Evolutionary conservation across 2,888 invertebrate species (phyloP), one percentile per base, ranked within the genome.

Genomic region (Ariolimax columbianus): DNA sequence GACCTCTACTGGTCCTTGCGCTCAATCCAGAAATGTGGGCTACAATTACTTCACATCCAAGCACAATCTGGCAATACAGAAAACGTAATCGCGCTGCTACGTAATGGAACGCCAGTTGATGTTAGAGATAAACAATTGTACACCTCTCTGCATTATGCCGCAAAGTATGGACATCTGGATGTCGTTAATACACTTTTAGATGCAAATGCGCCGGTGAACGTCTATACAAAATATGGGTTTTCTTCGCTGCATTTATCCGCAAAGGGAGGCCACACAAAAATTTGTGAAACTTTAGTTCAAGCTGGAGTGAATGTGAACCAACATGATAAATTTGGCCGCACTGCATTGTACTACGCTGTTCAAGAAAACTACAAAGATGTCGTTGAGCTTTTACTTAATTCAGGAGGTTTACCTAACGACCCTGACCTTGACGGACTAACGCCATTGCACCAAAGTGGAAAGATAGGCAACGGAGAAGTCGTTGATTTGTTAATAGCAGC

Each of bases 61-160:
- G 72, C 72, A 14, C 72, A 72, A 72, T 40, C 72, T 72, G 72
- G 72, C 40, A 72, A 40, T n/a, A 26, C 7, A 26, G 72, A 72
- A 40, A 72, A 40, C 40, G 23, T 72, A 2, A 26, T 40, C 14
- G 2, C 40, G 26, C 26, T 72, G 26, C 40, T 72, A 7, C 9
- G 7, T 11, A 72, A n/a, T 72, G 72, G 72, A 19, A 3, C 40
- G 1, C 1, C 7, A 0, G 72, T 40, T 40, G 40, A 72, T n/a
- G 72, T 72, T 9, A 38, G 26, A 26, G 72, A 72, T 23, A 72
- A 72, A 26, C 72, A 40, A 40, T 40, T 40, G 1, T 72, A 72
- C 40, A 72, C 72, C 23, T 40, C 72, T 2, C 72, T 72, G 19
- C 72, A 72, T 40, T 40, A 72, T 30, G n/a, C 40, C 26, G 38